phyloP scores from a whole-genome alignment of 2,888 invertebrate genomes.

The Arrhopalites spinosus region DNA sequence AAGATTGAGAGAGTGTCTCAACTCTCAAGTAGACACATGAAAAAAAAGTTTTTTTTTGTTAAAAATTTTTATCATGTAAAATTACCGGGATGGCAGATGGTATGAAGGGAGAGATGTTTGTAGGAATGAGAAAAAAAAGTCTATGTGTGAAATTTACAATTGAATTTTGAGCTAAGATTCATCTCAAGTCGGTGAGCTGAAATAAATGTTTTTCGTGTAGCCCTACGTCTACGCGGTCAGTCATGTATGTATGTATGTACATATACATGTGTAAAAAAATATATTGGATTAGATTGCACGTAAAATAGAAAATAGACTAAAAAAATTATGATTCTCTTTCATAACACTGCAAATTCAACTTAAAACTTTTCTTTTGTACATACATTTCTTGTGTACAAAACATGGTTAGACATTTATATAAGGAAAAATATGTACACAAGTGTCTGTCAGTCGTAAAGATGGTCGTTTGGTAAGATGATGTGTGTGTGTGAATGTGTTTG shows the following conservation, averaged over 20 bases:
- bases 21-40: too few relatives aligned
- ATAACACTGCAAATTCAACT: too few relatives aligned
- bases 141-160: slow-evolving; percentile 8
- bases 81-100: too few relatives aligned
- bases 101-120: too few relatives aligned
- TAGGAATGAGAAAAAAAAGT: too few relatives aligned
- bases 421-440: background rate
- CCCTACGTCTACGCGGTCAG: too few relatives aligned
- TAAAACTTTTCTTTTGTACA: too few relatives aligned
- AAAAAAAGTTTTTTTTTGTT: too few relatives aligned
- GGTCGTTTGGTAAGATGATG: background rate
- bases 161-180: slow-evolving; percentile 6
- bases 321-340: background rate
- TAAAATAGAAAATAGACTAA: background rate
- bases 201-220: too few relatives aligned
- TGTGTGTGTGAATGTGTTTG: background rate
- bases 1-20: too few relatives aligned
- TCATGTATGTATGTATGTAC: too few relatives aligned
- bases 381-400: background rate
- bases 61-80: too few relatives aligned
- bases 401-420: background rate
- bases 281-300: slow-evolving; percentile 13
- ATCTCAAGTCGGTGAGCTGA: background rate
- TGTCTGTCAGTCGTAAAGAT: background rate
- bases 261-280: background rate